Evolutionary conservation across 2,113 vertebrate genomes (phyloP).

Genomic region (Mirounga angustirostris): DNA sequence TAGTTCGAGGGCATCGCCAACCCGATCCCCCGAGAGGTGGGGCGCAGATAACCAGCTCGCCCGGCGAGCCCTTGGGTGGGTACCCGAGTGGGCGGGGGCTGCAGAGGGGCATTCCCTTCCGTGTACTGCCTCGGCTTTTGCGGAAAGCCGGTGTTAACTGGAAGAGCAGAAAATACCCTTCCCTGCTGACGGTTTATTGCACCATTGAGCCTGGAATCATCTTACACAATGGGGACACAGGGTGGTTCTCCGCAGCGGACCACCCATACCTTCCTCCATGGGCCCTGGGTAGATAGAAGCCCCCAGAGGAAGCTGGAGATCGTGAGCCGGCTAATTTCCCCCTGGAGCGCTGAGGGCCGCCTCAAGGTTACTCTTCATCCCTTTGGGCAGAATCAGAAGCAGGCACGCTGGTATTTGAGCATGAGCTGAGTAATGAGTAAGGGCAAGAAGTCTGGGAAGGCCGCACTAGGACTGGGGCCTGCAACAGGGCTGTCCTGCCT

Average conservation of each 20-base stretch:
- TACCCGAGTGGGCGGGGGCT: neutral
- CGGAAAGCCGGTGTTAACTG: neutral
- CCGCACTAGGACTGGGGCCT: neutral
- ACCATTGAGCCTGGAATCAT: neutral
- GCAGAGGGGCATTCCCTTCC: neutral
- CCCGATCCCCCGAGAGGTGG: neutral
- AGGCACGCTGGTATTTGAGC: neutral
- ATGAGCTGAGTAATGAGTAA: neutral
- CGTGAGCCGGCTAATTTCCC: neutral
- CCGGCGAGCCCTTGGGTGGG: neutral
- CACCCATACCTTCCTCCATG: neutral
- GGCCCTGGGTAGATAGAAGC: neutral
- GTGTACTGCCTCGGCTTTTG: neutral
- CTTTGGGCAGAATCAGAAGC: neutral
- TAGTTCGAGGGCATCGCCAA: neutral
- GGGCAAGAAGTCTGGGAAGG: neutral
- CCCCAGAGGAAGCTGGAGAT: neutral
- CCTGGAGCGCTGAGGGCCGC: constrained; percentile 17
- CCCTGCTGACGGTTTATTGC: neutral
- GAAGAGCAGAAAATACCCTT: neutral
- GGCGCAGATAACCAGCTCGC: neutral
- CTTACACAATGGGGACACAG: constrained; percentile 44
- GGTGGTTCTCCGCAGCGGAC: neutral
- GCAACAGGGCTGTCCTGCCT: neutral
- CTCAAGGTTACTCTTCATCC: constrained; percentile 66